phyloP scores from a whole-genome alignment of 2,888 invertebrate genomes.

The Drosophila lutescens region DNA sequence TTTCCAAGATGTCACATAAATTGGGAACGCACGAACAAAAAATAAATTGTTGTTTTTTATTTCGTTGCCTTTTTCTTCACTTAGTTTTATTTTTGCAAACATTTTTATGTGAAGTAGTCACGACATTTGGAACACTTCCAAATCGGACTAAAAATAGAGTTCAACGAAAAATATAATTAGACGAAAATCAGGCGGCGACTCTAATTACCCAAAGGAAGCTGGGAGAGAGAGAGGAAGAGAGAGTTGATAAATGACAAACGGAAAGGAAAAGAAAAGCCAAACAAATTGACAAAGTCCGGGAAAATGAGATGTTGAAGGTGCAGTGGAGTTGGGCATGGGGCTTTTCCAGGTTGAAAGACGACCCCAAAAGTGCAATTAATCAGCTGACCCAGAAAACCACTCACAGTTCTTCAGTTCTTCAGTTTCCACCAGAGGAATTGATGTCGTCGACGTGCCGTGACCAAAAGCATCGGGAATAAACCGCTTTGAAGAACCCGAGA shows the following conservation, averaged over 20 bases:
- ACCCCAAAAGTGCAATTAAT: slow-evolving; percentile 59
- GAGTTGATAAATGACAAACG: slow-evolving; percentile 61
- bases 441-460: slow-evolving; percentile 54
- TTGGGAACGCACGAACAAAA: slow-evolving; percentile 60
- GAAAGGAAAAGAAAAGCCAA: slow-evolving; percentile 49
- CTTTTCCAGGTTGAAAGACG: slow-evolving; percentile 24
- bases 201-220: slow-evolving; percentile 56
- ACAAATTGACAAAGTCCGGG: slow-evolving; percentile 11
- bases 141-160: slow-evolving; percentile 52
- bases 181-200: slow-evolving; percentile 35
- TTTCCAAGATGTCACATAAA: slow-evolving; percentile 69
- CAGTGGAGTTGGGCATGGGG: not conserved
- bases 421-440: slow-evolving; percentile 14
- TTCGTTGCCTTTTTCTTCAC: slow-evolving; percentile 14
- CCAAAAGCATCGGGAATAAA: slow-evolving; percentile 62
- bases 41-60: slow-evolving; percentile 27
- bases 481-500: slow-evolving; percentile 31
- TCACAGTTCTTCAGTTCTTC: slow-evolving; percentile 11
- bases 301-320: slow-evolving; percentile 4
- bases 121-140: slow-evolving; percentile 73
- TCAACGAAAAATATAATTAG: slow-evolving; percentile 13
- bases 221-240: not conserved
- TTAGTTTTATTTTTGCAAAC: slow-evolving; percentile 36
- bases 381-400: slow-evolving; percentile 58
- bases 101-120: slow-evolving; percentile 67